phyloP scores from a whole-genome alignment of 2,888 invertebrate species.

The Nemotelus pantherinus region DNA sequence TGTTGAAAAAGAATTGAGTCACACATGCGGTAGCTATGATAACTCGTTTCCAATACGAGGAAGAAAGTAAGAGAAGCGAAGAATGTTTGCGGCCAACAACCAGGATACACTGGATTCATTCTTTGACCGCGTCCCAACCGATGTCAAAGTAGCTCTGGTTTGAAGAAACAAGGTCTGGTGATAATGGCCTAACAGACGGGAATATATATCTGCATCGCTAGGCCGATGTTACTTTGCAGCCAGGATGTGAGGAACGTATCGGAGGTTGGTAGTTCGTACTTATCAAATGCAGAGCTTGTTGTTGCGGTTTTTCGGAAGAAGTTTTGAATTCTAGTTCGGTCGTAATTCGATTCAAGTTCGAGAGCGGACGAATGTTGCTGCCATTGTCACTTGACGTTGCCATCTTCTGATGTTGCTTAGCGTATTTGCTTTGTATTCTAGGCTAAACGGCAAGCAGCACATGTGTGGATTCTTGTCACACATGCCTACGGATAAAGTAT shows the following conservation, averaged over 20 bases:
- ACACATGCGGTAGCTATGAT: constrained; percentile 41
- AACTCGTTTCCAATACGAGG: constrained; percentile 28
- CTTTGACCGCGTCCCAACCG: constrained; percentile 20
- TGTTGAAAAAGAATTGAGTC: constrained; percentile 30
- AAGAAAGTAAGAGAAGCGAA: background rate
- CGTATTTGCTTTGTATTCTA: constrained; percentile 19
- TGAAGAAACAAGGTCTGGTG: constrained; percentile 31
- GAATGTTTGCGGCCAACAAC: background rate
- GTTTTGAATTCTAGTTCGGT: constrained; percentile 30
- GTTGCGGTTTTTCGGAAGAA: constrained; percentile 31
- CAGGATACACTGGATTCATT: background rate
- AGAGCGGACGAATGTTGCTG: background rate
- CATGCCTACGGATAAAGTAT: constrained; percentile 37
- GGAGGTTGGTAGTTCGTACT: background rate
- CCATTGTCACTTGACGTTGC: background rate
- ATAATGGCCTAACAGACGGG: constrained; percentile 28
- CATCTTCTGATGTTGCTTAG: background rate
- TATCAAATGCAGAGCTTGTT: constrained; percentile 1
- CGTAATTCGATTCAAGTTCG: constrained; percentile 37
- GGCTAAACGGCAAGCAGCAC: constrained; percentile 32
- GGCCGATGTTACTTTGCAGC: background rate
- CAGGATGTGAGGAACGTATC: background rate
- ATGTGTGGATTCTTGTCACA: constrained; percentile 20
- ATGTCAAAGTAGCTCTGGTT: constrained; percentile 15
- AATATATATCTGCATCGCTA: background rate